Conservation (phyloP, 2,888 invertebrate genomes). For the Ectemnius continuus region DNA sequence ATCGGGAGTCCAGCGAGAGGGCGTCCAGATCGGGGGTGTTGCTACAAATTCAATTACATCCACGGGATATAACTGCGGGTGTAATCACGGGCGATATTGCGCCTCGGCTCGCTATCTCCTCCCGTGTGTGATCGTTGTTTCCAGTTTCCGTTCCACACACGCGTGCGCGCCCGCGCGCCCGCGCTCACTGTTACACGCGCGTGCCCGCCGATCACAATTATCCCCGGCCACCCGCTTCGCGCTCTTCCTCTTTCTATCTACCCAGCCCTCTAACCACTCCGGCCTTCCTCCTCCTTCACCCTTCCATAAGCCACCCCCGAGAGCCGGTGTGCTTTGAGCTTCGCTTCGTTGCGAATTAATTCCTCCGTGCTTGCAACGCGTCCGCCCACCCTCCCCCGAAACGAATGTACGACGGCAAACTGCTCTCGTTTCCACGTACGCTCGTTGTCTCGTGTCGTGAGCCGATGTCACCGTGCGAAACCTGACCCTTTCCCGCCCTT, state of each 20-base stretch:
- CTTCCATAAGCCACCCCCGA: too few relatives aligned
- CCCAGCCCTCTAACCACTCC: too few relatives aligned
- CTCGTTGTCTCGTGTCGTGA: constrained; percentile 10
- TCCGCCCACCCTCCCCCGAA: too few relatives aligned
- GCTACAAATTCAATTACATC: constrained; percentile 53
- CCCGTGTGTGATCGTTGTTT: constrained; percentile 29
- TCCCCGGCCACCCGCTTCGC: constrained; percentile 14
- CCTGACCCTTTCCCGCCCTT: too few relatives aligned
- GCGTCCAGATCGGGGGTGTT: constrained; percentile 24
- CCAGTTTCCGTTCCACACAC: constrained; percentile 17
- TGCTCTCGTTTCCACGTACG: too few relatives aligned
- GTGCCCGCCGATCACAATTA: constrained; percentile 49
- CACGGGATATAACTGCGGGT: constrained; percentile 43
- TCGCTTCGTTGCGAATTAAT: too few relatives aligned
- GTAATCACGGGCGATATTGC: constrained; percentile 53
- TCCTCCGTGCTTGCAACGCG: too few relatives aligned
- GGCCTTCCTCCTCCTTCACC: too few relatives aligned
- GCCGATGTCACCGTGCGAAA: neutral
- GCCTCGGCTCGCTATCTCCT: constrained; percentile 37
- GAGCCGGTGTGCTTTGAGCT: too few relatives aligned
- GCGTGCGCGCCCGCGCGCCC: too few relatives aligned
- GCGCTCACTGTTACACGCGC: constrained; percentile 1
- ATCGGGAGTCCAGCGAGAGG: constrained; percentile 10
- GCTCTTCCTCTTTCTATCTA: too few relatives aligned
- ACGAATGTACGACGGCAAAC: too few relatives aligned